Evolutionary conservation across 2,888 invertebrate genomes (phyloP).

Genomic region (Molorchus minor): DNA sequence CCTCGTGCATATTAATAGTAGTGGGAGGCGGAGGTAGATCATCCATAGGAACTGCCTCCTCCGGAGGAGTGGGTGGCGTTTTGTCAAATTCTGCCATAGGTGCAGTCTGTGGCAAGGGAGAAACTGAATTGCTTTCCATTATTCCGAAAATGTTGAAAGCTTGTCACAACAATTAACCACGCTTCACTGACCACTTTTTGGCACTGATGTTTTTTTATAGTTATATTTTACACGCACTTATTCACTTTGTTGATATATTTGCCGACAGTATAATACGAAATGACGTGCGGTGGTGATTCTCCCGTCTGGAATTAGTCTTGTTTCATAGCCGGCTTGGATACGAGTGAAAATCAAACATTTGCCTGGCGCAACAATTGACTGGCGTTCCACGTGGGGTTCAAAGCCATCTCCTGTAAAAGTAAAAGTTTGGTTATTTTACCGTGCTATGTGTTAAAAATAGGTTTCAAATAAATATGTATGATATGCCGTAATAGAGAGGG

Average conservation of each 20-base stretch:
- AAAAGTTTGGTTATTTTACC: conserved; percentile 35
- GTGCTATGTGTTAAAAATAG: neutral
- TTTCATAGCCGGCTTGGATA: conserved; percentile 31
- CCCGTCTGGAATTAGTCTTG: conserved; percentile 30
- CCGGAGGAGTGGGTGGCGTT: conserved; percentile 73
- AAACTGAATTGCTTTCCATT: conserved; percentile 76
- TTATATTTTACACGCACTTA: conserved; percentile 25
- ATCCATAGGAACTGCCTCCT: conserved; percentile 69
- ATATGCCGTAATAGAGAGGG: neutral
- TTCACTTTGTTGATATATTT: conserved; percentile 27
- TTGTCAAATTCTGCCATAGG: conserved; percentile 78
- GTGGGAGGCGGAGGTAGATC: conserved; percentile 73
- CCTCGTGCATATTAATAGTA: conserved; percentile 66
- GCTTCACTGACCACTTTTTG: neutral
- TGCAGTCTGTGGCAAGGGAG: conserved; percentile 74
- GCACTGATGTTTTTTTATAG: conserved; percentile 1
- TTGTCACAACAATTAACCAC: conserved; percentile 11
- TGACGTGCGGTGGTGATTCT: conserved; percentile 29
- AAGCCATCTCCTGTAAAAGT: conserved; percentile 43
- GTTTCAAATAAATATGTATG: neutral
- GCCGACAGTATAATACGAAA: conserved; percentile 20
- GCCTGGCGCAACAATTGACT: conserved; percentile 25
- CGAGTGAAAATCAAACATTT: conserved; percentile 36
- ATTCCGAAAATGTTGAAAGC: conserved; percentile 13
- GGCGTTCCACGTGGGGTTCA: conserved; percentile 33